Evolutionary conservation across 2,888 invertebrate genomes (phyloP).

Genomic region (Patella pellucida): DNA sequence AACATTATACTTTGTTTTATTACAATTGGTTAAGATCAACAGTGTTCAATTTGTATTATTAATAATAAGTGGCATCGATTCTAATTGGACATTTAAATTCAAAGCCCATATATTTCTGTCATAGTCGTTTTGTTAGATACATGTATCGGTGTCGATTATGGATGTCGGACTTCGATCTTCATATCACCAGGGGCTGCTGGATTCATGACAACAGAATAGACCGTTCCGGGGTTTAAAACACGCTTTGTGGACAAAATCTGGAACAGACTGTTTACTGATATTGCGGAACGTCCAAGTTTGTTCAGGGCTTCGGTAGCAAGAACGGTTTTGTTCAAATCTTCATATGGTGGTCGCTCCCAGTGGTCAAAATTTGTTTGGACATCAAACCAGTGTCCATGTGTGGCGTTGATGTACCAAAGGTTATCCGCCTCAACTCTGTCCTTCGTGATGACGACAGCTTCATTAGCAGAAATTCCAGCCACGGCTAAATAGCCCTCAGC

Average conservation of each 20-base stretch:
- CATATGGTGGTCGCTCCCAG: slow-evolving; percentile 5
- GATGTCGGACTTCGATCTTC: not conserved
- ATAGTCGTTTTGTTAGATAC: too few relatives aligned
- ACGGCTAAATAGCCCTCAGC: slow-evolving; percentile 63
- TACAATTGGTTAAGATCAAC: too few relatives aligned
- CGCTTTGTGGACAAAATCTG: not conserved
- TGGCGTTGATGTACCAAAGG: slow-evolving; percentile 48
- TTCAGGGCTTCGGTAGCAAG: not conserved
- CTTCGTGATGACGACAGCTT: slow-evolving; percentile 64
- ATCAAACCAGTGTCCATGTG: slow-evolving; percentile 26
- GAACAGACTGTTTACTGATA: not conserved
- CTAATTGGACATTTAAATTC: too few relatives aligned
- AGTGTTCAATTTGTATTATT: too few relatives aligned
- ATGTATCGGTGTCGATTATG: too few relatives aligned
- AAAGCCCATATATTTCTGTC: too few relatives aligned
- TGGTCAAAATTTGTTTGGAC: slow-evolving; percentile 26
- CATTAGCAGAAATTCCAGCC: slow-evolving; percentile 52
- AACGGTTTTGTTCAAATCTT: slow-evolving; percentile 12
- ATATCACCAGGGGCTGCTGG: not conserved
- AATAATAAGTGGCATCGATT: too few relatives aligned
- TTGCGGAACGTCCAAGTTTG: not conserved
- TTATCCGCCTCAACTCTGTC: slow-evolving; percentile 30
- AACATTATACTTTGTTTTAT: too few relatives aligned
- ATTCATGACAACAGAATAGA: not conserved
- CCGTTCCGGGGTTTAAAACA: not conserved